Evolutionary conservation across 2,888 invertebrate genomes (phyloP).

Genomic region (Empis livida): DNA sequence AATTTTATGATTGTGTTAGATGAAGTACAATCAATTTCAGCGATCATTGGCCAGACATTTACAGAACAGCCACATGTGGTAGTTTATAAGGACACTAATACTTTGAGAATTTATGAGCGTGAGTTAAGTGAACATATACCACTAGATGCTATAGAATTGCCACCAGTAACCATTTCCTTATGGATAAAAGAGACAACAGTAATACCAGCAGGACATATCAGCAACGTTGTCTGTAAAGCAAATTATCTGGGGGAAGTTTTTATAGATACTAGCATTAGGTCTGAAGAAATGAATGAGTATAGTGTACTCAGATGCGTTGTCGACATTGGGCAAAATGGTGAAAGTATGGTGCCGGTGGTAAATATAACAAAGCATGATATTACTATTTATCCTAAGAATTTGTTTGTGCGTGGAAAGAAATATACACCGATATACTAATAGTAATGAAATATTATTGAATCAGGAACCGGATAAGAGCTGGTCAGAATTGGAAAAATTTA

Average conservation of each 20-base stretch:
- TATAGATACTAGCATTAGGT: not conserved
- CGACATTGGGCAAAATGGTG: constrained; percentile 1
- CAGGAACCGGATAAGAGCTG: too few relatives aligned
- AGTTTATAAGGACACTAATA: constrained; percentile 1
- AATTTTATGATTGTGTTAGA: constrained; percentile 5
- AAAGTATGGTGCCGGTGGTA: constrained; percentile 1
- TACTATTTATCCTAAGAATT: not conserved
- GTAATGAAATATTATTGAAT: too few relatives aligned
- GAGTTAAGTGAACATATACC: not conserved
- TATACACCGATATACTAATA: not conserved
- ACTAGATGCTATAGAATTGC: not conserved
- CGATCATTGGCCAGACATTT: constrained; percentile 6
- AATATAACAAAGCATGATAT: constrained; percentile 5
- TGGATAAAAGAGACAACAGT: not conserved
- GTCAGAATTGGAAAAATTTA: too few relatives aligned
- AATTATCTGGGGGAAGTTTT: not conserved
- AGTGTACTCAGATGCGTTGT: constrained; percentile 3
- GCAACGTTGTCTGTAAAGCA: not conserved
- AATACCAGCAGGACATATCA: constrained; percentile 4
- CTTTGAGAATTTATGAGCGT: constrained; percentile 1
- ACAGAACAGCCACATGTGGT: constrained; percentile 6
- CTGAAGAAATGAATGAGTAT: constrained; percentile 3
- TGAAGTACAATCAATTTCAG: constrained; percentile 6
- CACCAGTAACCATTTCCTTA: not conserved
- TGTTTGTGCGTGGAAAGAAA: not conserved